Evolutionary conservation across 2,113 vertebrate species (phyloP).

Genomic region (Dromas ardeola): DNA sequence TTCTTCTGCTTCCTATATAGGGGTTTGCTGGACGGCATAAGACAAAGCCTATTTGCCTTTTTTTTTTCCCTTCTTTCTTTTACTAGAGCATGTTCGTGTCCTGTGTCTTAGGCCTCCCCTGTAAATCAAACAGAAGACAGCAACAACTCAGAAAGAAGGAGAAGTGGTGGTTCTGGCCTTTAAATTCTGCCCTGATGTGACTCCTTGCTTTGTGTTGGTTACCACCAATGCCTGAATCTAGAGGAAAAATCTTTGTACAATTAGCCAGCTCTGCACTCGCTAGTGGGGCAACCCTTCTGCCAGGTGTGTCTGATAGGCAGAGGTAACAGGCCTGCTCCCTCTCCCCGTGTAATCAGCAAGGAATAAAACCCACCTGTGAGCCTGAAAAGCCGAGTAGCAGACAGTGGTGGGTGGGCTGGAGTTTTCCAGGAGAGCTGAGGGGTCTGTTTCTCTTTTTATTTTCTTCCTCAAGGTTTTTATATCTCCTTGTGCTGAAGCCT

Average conservation of each 20-base stretch:
- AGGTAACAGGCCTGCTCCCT: not conserved
- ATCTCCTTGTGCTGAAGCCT: not conserved
- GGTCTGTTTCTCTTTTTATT: not conserved
- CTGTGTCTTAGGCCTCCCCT: not conserved
- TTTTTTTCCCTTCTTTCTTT: not conserved
- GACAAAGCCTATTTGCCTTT: not conserved
- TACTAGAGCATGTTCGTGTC: not conserved
- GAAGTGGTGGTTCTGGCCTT: not conserved
- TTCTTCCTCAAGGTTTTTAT: not conserved
- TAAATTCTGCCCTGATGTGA: not conserved
- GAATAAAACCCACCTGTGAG: not conserved
- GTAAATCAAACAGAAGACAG: not conserved
- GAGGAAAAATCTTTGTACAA: not conserved
- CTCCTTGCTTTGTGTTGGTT: not conserved
- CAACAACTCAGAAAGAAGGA: rapidly evolving
- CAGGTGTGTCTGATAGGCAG: not conserved
- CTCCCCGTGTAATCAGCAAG: not conserved
- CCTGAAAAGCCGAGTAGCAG: not conserved
- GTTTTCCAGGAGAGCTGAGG: not conserved
- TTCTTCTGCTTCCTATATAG: not conserved
- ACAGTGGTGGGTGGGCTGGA: not conserved
- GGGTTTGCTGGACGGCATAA: not conserved
- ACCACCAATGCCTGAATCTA: not conserved
- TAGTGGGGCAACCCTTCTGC: not conserved
- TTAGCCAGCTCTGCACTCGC: not conserved